Evolutionary conservation across 2,797 vertebrate genomes (phyloP), one percentile per base, ranked within the genome.

Genomic region (Typhlichthys eigenmanni): DNA sequence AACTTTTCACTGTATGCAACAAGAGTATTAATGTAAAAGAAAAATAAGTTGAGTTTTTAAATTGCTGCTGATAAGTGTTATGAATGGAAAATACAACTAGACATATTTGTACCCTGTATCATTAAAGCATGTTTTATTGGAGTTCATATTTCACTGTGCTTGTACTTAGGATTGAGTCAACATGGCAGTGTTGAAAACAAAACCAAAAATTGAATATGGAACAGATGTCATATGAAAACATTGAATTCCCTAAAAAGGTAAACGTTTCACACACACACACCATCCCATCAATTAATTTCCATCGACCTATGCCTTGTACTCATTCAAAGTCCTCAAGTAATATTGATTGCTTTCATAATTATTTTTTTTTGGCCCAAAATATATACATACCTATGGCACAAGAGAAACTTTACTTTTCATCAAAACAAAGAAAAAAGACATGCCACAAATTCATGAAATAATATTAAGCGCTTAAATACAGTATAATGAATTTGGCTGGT

Each of bases 41-140:
- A 48, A 48, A 48, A 14, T 16, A 52, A 64, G 61, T 55, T 62
- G 43, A 47, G n/a, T 71, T 71, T 65, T 70, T 65, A 62, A 78
- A 66, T 66, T 68, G 80, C 68, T 86, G 78, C 78, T 78, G 56
- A 46, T 55, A 32, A 71, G 29, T 62, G 59, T 63, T 45, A 43
- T 56, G 58, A 66, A 65, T 34, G 16, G 50, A 69, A 32, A 68
- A 62, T 32, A 57, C 47, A 51, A 62, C 34, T 55, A 62, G 0
- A 72, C 32, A 61, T 66, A 57, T 82, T 78, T 75, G 62, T 74
- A 78, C 69, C 60, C 69, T 81, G 62, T 63, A 68, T 80, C 80
- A 85, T 77, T 86, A 84, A 87, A 88, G 78, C 78, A 82, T 88
- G 85, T 86, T 89, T 90, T 89, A 89, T 87, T 89, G 72, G 69